Evolutionary conservation across 2,888 invertebrate genomes (phyloP).

Genomic region (Mesodorylaimus sp.): DNA sequence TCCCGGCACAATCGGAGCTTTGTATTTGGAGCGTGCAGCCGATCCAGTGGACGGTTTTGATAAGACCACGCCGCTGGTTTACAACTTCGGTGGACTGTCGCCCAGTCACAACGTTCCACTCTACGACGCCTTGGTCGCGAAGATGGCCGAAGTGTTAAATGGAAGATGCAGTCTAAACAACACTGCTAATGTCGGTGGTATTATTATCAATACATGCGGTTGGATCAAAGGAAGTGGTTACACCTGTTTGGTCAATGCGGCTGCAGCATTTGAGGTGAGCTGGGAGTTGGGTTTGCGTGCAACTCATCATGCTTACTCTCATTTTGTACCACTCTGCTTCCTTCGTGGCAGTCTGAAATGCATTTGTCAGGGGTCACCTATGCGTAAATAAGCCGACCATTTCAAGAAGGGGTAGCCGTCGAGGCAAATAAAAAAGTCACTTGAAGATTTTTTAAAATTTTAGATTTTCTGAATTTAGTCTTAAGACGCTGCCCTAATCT

Average conservation of each 20-base stretch:
- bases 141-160: slow-evolving; percentile 60
- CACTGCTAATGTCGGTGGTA: slow-evolving; percentile 43
- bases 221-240: slow-evolving; percentile 57
- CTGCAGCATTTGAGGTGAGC: slow-evolving; percentile 65
- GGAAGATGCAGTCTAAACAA: slow-evolving; percentile 11
- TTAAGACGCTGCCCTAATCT: too few relatives aligned
- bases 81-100: slow-evolving; percentile 70
- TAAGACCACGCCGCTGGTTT: slow-evolving; percentile 73
- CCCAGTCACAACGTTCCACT: slow-evolving; percentile 58
- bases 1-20: slow-evolving; percentile 67
- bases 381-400: too few relatives aligned
- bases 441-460: too few relatives aligned
- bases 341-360: too few relatives aligned
- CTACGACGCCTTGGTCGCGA: slow-evolving; percentile 60
- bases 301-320: too few relatives aligned
- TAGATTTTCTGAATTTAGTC: too few relatives aligned
- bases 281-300: neutral
- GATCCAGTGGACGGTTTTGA: slow-evolving; percentile 86
- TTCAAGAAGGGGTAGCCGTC: too few relatives aligned
- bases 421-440: too few relatives aligned
- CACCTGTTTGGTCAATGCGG: slow-evolving; percentile 51
- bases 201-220: slow-evolving; percentile 89
- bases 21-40: slow-evolving; percentile 75
- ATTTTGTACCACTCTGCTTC: too few relatives aligned
- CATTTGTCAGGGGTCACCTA: too few relatives aligned